These are phyloP conservation scores for Columbina picui DNA, from an alignment of 2,113 vertebrate species.

Conservation along the genomic window DNA sequence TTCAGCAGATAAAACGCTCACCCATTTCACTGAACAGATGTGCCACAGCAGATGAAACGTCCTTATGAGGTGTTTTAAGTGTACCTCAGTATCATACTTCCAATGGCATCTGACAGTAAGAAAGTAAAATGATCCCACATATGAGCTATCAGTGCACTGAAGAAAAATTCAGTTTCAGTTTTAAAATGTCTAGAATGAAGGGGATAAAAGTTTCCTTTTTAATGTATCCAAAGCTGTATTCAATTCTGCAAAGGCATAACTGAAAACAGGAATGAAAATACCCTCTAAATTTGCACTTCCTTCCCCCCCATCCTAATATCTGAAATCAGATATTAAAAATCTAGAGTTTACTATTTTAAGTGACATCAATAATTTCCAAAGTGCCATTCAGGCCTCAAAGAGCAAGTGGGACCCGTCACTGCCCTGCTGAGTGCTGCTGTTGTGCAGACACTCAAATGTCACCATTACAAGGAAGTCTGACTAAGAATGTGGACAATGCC, in stretches of 20 bases:
- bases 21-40: neutral
- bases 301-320: neutral
- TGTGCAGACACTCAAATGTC: neutral
- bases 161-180: neutral
- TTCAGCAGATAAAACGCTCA: neutral
- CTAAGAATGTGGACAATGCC: neutral
- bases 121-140: neutral
- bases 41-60: neutral
- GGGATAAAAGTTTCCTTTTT: neutral
- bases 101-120: neutral
- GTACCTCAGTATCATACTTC: neutral
- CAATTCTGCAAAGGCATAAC: neutral
- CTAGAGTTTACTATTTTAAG: neutral
- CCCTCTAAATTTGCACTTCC: neutral
- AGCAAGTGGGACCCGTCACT: accelerated
- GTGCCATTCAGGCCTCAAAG: neutral
- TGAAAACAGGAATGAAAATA: neutral
- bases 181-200: neutral
- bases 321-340: neutral
- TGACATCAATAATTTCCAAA: neutral
- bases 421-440: neutral
- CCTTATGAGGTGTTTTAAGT: neutral
- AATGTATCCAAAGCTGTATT: neutral
- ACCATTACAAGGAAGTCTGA: neutral
- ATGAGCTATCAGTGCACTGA: neutral